Base-by-base conservation (phyloP, 2,113 vertebrate genomes). In the Clarias macrocephalus region DNA sequence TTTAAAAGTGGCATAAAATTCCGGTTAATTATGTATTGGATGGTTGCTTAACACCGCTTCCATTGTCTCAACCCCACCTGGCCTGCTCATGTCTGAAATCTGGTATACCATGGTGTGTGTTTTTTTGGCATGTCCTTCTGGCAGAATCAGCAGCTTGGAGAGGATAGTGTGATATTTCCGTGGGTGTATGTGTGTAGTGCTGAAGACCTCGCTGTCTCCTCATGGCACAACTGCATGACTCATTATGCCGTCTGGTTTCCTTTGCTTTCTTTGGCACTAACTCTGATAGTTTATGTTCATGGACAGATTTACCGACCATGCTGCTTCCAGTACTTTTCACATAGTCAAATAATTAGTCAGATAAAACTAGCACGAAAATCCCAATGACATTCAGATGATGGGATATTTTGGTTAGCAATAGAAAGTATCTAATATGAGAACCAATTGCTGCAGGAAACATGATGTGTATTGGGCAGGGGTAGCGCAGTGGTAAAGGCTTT, bases 151-250 rank as follows among this genome's bases (percentile, higher is more conserved):
- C 72, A 85, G 19, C 28, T 59, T 80, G 54, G 5, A 7, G 8
- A 54, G 37, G 57, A 79, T 19, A 62, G 68, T 19, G 65, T 75
- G 80, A 28, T 68, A 72, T 77, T 72, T 87, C 81, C 81, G 62
- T 76, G 52, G 23, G 52, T 62, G 72, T 80, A 42, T 65, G 75
- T 73, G 85, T 80, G 56, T 87, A 63, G 37, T 86, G 83, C 62
- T 62, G 65, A n/a, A 84, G 56, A 37, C 65, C 83, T 52, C 21
- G 80, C 63, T 75, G 30, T 70, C 72, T 85, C 70, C 89, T 93
- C 92, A 92, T 89, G 91, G 86, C 89, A 82, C 80, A 76, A 86
- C 94, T 91, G 91, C 91, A 92, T 93, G 92, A 93, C 90, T 88
- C 87, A 87, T 92, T 92, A 93, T 93, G 91, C 86, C 89, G 85